Base-by-base conservation (phyloP, 2,113 vertebrate species). In the Salvelinus sp. region DNA sequence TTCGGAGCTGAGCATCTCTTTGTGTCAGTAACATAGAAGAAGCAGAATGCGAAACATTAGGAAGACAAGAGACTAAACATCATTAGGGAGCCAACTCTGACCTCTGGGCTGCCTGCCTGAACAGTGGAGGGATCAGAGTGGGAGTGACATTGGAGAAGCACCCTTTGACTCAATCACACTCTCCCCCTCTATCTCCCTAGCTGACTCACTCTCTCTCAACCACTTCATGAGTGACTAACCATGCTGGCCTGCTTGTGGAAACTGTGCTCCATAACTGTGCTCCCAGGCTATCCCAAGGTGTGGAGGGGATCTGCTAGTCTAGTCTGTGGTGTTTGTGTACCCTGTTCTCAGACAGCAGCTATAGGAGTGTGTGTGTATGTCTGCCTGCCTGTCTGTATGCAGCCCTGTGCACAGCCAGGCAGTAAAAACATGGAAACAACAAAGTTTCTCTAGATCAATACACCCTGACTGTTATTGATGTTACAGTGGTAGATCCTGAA, bases 21-120 rank as follows among this genome's bases (percentile, higher is more conserved):
- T 14, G 23, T 28, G 25, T 6, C 60, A 63, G 22, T 25, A 66
- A 23, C 64, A 27, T 12, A 23, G 64, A 25, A 28, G n/a, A n/a
- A n/a, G n/a, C n/a, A n/a, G n/a, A n/a, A n/a, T n/a, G 75, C 38
- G 33, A 3, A 33, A 44, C 30, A 22, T 73, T 76, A 85, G 83
- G 80, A 75, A 54, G 16, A 54, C 76, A 38, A 48, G 25, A 69
- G 73, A 69, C 70, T 9, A 54, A 63, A 16, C 81, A 77, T 85
- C 79, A 85, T 86, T 88, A 79, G 71, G 30, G 47, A 20, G 66
- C 66, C 79, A 85, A 82, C 87, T 85, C 62, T 88, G 84, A 85
- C 84, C 76, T 57, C 38, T 13, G 18, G 38, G 38, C 38, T 44
- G 38, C 9, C 9, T 44, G 38, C 9, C 38, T 44, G 38, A 44